Percentiles rank a stretch among this genome's conserved stretches.
phyloP scores from a whole-genome alignment of 64 coral and sea anemone genomes.

The Acropora yongei region DNA sequence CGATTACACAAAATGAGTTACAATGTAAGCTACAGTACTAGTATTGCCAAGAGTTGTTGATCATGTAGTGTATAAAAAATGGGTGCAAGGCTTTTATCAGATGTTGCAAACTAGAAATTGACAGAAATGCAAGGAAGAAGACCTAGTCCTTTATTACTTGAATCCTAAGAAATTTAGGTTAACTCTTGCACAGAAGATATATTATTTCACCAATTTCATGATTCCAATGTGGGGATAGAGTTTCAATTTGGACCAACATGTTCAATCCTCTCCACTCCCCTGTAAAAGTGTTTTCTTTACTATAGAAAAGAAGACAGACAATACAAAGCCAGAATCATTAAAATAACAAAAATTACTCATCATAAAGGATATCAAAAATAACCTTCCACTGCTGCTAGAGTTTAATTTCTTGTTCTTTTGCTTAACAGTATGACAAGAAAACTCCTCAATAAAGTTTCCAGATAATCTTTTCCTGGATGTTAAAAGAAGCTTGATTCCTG shows the following conservation, averaged over 20 bases:
- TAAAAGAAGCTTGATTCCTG: conserved; percentile 11
- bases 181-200: background rate
- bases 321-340: background rate
- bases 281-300: too few relatives aligned
- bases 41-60: too few relatives aligned
- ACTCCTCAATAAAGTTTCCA: background rate
- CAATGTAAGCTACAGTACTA: too few relatives aligned
- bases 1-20: background rate
- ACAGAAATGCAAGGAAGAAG: background rate
- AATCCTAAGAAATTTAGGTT: background rate
- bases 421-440: background rate
- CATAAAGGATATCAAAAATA: background rate
- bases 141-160: background rate
- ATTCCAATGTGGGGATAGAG: too few relatives aligned
- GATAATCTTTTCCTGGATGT: conserved; percentile 4
- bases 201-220: background rate
- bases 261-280: too few relatives aligned
- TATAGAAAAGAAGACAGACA: too few relatives aligned
- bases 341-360: background rate
- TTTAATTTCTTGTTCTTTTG: background rate
- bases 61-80: too few relatives aligned
- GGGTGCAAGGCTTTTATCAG: too few relatives aligned
- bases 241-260: too few relatives aligned
- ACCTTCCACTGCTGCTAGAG: conserved; percentile 29
- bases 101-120: background rate